Percentiles rank a stretch among this genome's conserved stretches.
Evolutionary conservation across 2,888 invertebrate genomes (phyloP).

Genomic region (Yponomeuta evonymella): DNA sequence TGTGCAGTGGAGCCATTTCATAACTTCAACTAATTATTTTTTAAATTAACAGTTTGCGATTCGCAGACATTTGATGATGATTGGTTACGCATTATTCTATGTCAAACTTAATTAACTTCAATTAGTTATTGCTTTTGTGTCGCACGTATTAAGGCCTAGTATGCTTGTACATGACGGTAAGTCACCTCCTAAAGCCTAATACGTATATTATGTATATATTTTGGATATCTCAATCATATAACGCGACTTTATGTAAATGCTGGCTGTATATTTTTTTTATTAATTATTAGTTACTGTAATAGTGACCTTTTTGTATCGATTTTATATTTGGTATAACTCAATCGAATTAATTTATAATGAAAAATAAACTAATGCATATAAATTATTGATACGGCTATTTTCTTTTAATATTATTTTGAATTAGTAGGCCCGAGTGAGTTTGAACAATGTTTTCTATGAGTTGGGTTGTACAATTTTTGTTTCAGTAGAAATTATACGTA

Average conservation of each 20-base stretch:
- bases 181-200: background rate
- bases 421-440: conserved; percentile 42
- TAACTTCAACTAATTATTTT: no score
- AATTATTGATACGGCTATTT: conserved; percentile 20
- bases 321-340: conserved; percentile 36
- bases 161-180: background rate
- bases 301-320: conserved; percentile 55
- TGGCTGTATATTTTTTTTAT: conserved; percentile 15
- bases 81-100: background rate
- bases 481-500: background rate
- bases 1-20: no score
- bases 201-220: background rate
- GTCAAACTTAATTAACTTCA: no score
- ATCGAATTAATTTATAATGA: conserved; percentile 23
- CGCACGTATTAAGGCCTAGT: background rate
- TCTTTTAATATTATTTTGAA: conserved; percentile 27
- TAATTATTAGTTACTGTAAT: conserved; percentile 40
- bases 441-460: conserved; percentile 31
- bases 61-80: background rate
- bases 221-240: background rate
- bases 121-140: background rate
- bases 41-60: no score
- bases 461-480: conserved; percentile 22
- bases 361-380: conserved; percentile 20
- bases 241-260: background rate